Evolutionary conservation across 2,113 vertebrate species (phyloP).

Genomic region (Notothenia coriiceps): DNA sequence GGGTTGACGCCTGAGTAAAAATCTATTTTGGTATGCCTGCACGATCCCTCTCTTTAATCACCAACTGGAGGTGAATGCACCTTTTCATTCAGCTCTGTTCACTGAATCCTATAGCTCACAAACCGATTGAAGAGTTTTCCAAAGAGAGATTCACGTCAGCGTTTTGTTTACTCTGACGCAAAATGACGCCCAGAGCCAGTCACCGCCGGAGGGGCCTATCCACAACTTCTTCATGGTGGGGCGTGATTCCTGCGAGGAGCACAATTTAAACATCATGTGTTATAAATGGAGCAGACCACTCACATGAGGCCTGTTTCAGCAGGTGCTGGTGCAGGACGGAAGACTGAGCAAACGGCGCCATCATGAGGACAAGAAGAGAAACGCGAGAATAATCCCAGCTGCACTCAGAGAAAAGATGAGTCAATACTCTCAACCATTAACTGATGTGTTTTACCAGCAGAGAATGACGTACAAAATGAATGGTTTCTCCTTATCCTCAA

Average conservation of each 20-base stretch:
- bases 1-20: not conserved
- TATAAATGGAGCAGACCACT: constrained; percentile 25
- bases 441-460: not conserved
- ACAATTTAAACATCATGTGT: constrained; percentile 45
- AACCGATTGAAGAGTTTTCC: constrained; percentile 25
- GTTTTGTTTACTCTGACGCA: constrained; percentile 78
- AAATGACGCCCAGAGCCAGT: constrained; percentile 75
- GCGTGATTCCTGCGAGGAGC: constrained; percentile 40
- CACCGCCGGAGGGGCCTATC: constrained; percentile 34
- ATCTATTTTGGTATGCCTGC: not conserved
- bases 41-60: not conserved
- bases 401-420: constrained; percentile 4
- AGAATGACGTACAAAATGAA: not conserved
- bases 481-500: not conserved
- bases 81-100: constrained; percentile 1
- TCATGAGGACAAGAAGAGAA: constrained; percentile 54
- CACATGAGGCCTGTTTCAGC: constrained; percentile 3
- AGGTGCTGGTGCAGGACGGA: not conserved
- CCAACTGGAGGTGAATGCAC: constrained; percentile 4
- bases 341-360: constrained; percentile 68
- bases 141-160: constrained; percentile 60
- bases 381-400: not conserved
- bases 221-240: constrained; percentile 28
- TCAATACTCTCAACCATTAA: not conserved
- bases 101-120: constrained; percentile 58